phyloP scores from a whole-genome alignment of 2,113 vertebrate genomes.

The Sialia sialis region DNA sequence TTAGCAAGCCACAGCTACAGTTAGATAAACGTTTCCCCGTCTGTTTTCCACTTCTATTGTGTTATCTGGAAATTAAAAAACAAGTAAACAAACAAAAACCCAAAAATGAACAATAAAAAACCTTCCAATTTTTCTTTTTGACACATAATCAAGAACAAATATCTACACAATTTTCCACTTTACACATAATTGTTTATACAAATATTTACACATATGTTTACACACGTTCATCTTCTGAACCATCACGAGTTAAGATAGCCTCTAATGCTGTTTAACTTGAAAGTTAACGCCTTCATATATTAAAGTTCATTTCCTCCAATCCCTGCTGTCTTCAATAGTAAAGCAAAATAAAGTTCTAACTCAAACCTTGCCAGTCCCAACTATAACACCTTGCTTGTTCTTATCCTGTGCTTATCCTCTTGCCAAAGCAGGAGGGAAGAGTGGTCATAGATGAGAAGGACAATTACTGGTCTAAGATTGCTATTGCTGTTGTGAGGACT shows the following conservation, averaged over 20 bases:
- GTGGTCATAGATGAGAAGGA: background rate
- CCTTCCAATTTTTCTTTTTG: background rate
- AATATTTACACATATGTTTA: background rate
- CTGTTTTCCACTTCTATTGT: fast-evolving
- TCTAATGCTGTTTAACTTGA: background rate
- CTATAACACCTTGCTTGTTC: background rate
- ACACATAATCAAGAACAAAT: background rate
- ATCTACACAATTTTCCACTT: background rate
- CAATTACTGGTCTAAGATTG: background rate
- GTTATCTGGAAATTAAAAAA: background rate
- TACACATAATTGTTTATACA: background rate
- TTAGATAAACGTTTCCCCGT: background rate
- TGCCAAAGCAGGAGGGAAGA: background rate
- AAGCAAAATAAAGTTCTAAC: background rate
- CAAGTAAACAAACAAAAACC: fast-evolving
- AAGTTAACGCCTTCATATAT: background rate
- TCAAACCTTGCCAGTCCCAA: background rate
- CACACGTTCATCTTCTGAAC: background rate
- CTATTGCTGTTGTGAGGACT: background rate
- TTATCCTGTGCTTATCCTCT: background rate
- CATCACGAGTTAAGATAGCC: background rate
- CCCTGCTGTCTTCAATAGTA: background rate
- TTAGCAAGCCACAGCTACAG: background rate
- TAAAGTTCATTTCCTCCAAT: background rate
- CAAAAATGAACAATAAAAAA: background rate